Percentiles rank a stretch among this genome's conserved stretches.
Evolutionary conservation across 2,888 invertebrate genomes (phyloP).

Genomic region (Drosophila helvetica): DNA sequence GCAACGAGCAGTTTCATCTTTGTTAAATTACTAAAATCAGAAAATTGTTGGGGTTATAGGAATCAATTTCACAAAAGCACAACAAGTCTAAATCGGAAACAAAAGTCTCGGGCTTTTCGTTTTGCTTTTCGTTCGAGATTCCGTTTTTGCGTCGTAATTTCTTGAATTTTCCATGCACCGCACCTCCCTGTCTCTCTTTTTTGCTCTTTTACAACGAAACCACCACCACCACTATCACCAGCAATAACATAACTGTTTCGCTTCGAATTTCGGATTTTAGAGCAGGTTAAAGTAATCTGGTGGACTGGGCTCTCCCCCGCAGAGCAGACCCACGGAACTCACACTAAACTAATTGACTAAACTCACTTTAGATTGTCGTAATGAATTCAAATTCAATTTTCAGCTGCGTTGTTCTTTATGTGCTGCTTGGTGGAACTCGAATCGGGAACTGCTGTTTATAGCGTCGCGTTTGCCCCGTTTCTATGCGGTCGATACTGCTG

Average conservation of each 20-base stretch:
- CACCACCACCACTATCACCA: conserved; percentile 17
- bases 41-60: conserved; percentile 12
- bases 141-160: conserved; percentile 64
- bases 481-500: conserved; percentile 69
- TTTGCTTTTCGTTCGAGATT: conserved; percentile 11
- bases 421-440: conserved; percentile 70
- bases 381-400: conserved; percentile 37
- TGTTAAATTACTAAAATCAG: conserved; percentile 47
- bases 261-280: neutral
- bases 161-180: conserved; percentile 52
- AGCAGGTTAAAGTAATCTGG: neutral
- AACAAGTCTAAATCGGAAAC: neutral
- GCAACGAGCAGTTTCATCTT: conserved; percentile 86
- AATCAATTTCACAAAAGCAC: conserved; percentile 64
- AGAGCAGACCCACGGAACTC: neutral
- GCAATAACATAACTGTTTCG: neutral
- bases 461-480: conserved; percentile 71
- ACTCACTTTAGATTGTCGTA: conserved; percentile 38
- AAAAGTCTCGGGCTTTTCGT: conserved; percentile 13
- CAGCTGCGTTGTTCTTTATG: conserved; percentile 49
- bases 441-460: conserved; percentile 81
- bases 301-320: neutral
- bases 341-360: conserved; percentile 29
- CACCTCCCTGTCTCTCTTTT: neutral
- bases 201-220: conserved; percentile 20